Base-by-base conservation (phyloP, 1,140 invertebrate species). In the Teleopsis dalmanni region DNA sequence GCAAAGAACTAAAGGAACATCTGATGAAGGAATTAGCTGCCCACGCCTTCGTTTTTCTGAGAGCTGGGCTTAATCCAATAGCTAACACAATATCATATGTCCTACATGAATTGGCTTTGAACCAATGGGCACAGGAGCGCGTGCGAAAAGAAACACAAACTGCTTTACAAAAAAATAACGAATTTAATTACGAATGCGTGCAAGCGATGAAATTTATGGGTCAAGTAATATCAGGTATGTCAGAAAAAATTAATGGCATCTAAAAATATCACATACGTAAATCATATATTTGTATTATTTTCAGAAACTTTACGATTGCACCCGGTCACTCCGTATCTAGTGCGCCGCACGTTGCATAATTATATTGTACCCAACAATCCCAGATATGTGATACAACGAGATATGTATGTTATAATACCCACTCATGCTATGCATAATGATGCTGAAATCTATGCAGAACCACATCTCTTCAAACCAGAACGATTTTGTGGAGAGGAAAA, bases 391-490 rank as follows among this genome's bases (percentile, higher is more conserved):
- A 62, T 76, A 23, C 52, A 62, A 13, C 69, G 64, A 47, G 60
- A 68, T 25, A 56, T 61, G 6, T 59, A 59, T 22, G 31, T 75
- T 7, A 58, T 63, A 1, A 60, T 74, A 25, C 71, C 74, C 18
- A 59, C 60, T 4, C 62, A 65, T 48, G 60, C 60, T 35, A 60
- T 75, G 45, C 74, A 75, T 47, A 57, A 62, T 8, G 72, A 75
- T 56, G 62, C 72, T 1, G 58, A 71, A 21, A 68, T 73, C 29
- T 85, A 75, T 56, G 74, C 80, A 4, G 72, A 85, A 36, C 83
- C 84, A 3, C 73, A 81, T 8, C 56, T 53, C n/a, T 86, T 82
- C 57, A 72, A 80, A 59, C 83, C 83, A 1, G 81, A 85, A 18
- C 70, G 82, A 44, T 85, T 85, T 65, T 56, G 73, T 4, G 68